phyloP scores from a whole-genome alignment of 2,113 vertebrate genomes.

The Aramus guarauna region DNA sequence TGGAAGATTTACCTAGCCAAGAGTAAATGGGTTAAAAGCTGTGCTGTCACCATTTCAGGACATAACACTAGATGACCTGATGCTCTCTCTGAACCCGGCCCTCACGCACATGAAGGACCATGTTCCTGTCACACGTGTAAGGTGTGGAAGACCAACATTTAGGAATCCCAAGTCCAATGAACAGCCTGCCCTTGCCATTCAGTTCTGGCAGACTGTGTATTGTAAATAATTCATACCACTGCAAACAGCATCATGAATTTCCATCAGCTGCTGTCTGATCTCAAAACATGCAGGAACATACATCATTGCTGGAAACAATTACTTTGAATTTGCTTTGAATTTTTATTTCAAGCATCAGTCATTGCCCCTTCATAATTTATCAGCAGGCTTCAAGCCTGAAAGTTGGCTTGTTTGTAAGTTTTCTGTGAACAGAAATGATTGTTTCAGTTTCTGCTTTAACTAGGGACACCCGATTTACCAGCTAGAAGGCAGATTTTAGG shows the following conservation, averaged over 20 bases:
- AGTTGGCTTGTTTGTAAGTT: background rate
- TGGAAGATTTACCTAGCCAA: background rate
- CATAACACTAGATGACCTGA: background rate
- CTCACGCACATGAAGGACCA: background rate
- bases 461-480: background rate
- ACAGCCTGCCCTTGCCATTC: background rate
- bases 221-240: background rate
- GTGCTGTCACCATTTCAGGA: background rate
- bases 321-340: background rate
- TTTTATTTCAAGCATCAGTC: background rate
- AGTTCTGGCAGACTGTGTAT: background rate
- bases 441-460: background rate
- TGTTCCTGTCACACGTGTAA: background rate
- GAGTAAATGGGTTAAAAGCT: background rate
- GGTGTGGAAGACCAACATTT: background rate
- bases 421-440: background rate
- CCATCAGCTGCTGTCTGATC: slow-evolving; percentile 6
- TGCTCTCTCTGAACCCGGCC: background rate
- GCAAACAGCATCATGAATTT: slow-evolving; percentile 11
- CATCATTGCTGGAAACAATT: background rate
- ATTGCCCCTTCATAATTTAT: background rate
- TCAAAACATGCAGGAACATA: background rate
- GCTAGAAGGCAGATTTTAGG: background rate
- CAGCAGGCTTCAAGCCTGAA: background rate
- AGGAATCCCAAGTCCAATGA: background rate